These are phyloP conservation scores for Heliconius eleuchia DNA, from an alignment of 1,140 invertebrate genomes.

Conservation along the genomic window DNA sequence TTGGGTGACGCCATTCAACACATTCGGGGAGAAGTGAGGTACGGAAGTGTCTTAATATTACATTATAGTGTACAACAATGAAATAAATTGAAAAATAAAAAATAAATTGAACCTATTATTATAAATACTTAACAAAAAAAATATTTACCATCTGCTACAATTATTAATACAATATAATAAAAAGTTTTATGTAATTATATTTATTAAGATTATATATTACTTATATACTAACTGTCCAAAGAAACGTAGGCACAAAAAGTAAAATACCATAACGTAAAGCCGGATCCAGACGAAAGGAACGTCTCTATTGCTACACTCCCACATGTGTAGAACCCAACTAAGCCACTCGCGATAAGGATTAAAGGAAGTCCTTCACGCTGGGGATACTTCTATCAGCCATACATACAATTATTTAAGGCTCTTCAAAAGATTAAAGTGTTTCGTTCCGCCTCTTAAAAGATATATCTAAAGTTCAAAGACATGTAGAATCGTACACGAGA, in stretches of 20 bases:
- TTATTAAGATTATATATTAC: no score
- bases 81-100: no score
- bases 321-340: constrained; percentile 6
- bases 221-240: background rate
- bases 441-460: constrained; percentile 35
- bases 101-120: no score
- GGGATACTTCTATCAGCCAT: constrained; percentile 9
- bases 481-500: background rate
- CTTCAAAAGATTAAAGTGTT: constrained; percentile 32
- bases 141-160: no score
- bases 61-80: no score
- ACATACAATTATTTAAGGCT: constrained; percentile 24
- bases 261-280: background rate
- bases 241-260: background rate
- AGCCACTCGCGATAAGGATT: constrained; percentile 24
- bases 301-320: background rate
- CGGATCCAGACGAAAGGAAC: background rate
- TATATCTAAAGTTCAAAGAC: constrained; percentile 31
- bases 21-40: no score
- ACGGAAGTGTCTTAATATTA: no score
- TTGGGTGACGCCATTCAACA: no score
- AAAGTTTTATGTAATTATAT: no score
- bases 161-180: no score
- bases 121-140: no score
- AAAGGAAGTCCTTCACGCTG: constrained; percentile 12